Evolutionary conservation across 2,113 vertebrate species (phyloP), one percentile per base, ranked within the genome.

Genomic region (Zosterops hypoxanthus): DNA sequence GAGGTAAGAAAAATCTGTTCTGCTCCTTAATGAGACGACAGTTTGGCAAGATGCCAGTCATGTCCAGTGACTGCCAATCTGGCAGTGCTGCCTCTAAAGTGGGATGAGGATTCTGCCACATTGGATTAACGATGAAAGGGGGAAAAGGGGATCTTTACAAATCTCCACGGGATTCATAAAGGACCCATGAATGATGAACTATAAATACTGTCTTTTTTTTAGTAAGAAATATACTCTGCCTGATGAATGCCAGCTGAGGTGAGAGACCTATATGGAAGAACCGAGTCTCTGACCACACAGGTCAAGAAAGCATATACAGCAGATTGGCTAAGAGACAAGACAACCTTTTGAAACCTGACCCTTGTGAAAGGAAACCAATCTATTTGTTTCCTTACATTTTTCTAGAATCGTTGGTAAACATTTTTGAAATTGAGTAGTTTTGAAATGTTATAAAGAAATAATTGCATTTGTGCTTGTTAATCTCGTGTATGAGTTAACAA

Each of bases 1-100:
- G 57, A 85, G 53, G 57, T 80, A 90, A 60, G 47, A 88, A 82
- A 95, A 94, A 94, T 91, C 87, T 95, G 82, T 87, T 95, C 70
- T 69, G 34, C 73, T 87, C 44, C 69, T 68, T 82, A 87, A 89
- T 52, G n/a, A 92, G 87, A 76, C 25, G 28, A 55, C 24, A 87
- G 63, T 53, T 64, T 93, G 82, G 78, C 78, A 14, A 68, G 12
- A 41, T 60, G 85, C 87, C 92, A 87, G 60, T 61, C 76, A 81
- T 5, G 9, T 70, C 88, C 59, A 69, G 42, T 39, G 50, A 90
- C 50, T 83, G 88, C 59, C 90, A 92, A 76, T 71, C 79, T 69
- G 71, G 71, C 66, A 82, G 22, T 8, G 34, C 21, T 14, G 11
- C 69, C n/a, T 82, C 82, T n/a, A 28, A 84, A 79, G 49, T 3